Conservation (phyloP, 2,113 vertebrate genomes). For the Mustela lutreola region DNA sequence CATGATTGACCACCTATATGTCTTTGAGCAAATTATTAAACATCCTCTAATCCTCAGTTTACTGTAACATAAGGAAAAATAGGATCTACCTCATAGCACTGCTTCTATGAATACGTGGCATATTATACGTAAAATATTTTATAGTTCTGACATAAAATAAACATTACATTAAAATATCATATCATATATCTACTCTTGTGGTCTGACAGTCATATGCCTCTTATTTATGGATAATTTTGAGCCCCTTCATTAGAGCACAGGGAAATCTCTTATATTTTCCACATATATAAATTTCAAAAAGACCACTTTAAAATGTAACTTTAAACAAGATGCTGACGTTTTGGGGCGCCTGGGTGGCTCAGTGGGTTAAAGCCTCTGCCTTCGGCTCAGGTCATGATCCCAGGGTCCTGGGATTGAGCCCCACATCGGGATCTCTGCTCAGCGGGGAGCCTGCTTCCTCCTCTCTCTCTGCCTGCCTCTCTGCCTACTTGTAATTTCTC, state of each 20-base stretch:
- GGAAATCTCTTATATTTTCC: background rate
- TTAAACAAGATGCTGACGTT: background rate
- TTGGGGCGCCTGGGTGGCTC: no score
- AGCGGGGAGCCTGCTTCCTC: no score
- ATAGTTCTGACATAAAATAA: background rate
- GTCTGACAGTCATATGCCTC: background rate
- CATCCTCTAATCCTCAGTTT: slow-evolving; percentile 7
- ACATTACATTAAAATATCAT: background rate
- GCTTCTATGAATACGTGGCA: background rate
- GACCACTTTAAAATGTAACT: background rate
- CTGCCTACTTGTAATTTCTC: no score
- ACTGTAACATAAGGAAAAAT: background rate
- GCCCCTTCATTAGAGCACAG: background rate
- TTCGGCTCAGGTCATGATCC: no score
- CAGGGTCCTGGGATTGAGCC: no score
- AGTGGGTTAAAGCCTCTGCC: no score
- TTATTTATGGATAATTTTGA: background rate
- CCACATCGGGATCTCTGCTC: no score
- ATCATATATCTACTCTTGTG: background rate
- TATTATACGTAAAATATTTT: background rate
- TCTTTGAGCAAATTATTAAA: slow-evolving; percentile 29
- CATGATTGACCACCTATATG: background rate
- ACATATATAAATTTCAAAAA: background rate
- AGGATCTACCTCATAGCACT: background rate
- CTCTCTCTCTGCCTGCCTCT: no score